Base-by-base conservation (phyloP, 1,140 invertebrate species). In the Drosophila malerkotliana region DNA sequence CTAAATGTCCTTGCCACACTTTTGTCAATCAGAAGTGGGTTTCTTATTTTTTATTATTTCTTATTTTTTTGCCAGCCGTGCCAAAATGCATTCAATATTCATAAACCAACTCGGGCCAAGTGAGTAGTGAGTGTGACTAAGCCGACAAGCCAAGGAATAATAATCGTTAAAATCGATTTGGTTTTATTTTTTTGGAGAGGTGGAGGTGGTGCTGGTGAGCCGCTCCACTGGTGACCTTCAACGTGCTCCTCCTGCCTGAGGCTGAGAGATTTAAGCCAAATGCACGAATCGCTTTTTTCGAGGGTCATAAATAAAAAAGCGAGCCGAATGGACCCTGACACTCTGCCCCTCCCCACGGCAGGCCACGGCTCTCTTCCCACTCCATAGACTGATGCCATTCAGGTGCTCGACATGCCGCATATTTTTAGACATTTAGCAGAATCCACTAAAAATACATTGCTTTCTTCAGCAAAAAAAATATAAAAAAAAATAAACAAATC, bases 381-480 rank as follows among this genome's bases (percentile, higher is more conserved):
- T 10, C 9, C 44, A 44, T 18, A 28, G 34, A 8, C 21, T 55
- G 41, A 48, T 62, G 51, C 51, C 77, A 53, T 68, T 88, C 82
- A 87, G 79, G 82, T 87, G 83, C 81, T 75, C 62, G 66, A 64
- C 81, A 68, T 63, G 64, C 76, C 81, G 81, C 82, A 88, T 87
- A 87, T 88, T 79, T 87, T 87, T 87, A 88, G 78, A 87, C 77
- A 77, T 87, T 87, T 88, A 87, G 83, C 82, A 88, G 64, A 69
- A 81, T 69, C 73, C 83, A 87, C 83, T 88, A 87, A 88, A 85
- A 87, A 87, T 87, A 87, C 79, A 87, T 87, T 82, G 69, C 74
- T 84, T 85, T 81, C 67, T 85, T 75, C 54, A 75, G 60, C 53
- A 66, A 58, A 74, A 66, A 66, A 45, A 34, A 28, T 44, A 5